phyloP scores from a whole-genome alignment of 2,797 vertebrate genomes.

The Okamejei kenojei region DNA sequence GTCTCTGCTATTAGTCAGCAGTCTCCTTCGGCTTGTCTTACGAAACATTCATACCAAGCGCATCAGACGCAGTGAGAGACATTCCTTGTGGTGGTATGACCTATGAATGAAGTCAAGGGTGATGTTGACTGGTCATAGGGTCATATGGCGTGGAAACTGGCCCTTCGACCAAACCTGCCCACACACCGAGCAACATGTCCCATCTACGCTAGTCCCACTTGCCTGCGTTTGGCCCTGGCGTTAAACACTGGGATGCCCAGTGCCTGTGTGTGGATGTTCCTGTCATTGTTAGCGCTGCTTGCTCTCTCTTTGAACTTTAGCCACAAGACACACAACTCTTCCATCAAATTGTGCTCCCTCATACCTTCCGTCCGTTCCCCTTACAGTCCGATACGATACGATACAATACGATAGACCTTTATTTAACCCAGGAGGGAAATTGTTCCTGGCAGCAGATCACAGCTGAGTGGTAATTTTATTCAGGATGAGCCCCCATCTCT shows the following conservation, averaged over 20 bases:
- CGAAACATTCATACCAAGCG: background rate
- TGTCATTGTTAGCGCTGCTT: background rate
- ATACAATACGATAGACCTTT: too few relatives aligned
- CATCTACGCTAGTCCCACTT: too few relatives aligned
- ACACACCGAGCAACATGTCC: too few relatives aligned
- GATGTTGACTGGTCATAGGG: background rate
- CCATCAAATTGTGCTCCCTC: background rate
- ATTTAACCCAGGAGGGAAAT: too few relatives aligned
- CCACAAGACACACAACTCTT: background rate
- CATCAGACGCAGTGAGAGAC: background rate
- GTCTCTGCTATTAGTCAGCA: background rate
- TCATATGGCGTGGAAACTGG: too few relatives aligned
- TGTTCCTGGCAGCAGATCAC: background rate
- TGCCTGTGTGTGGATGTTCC: background rate
- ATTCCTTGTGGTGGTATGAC: background rate
- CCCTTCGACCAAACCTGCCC: too few relatives aligned
- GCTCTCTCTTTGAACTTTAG: background rate
- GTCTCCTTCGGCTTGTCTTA: background rate
- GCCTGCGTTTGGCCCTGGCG: too few relatives aligned
- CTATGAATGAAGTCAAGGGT: background rate
- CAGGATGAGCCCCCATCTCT: too few relatives aligned
- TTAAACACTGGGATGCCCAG: too few relatives aligned
- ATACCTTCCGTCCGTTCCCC: background rate
- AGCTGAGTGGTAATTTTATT: background rate
- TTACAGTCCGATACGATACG: background rate